These are phyloP conservation scores for Leistus spinibarbis DNA, from an alignment of 2,888 invertebrate genomes.

Conservation along the genomic window DNA sequence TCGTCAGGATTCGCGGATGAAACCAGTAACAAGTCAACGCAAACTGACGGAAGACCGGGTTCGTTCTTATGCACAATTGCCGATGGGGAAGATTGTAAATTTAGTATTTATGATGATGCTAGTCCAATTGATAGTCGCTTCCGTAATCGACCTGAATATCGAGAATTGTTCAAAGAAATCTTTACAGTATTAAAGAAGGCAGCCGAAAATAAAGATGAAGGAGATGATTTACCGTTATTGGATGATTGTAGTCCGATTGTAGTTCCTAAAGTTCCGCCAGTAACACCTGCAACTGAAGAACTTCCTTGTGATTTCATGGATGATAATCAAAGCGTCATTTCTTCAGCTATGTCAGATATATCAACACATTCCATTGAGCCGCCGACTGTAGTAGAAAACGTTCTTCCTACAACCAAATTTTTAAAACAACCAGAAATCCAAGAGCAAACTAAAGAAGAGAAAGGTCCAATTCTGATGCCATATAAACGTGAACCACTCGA, in stretches of 20 bases:
- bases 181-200: constrained; percentile 83
- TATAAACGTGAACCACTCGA: constrained; percentile 76
- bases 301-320: constrained; percentile 70
- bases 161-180: constrained; percentile 81
- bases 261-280: constrained; percentile 67
- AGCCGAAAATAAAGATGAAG: constrained; percentile 81
- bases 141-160: constrained; percentile 81
- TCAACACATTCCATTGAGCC: constrained; percentile 73
- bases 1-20: constrained; percentile 86
- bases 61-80: constrained; percentile 84
- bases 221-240: constrained; percentile 73
- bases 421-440: constrained; percentile 27
- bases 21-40: constrained; percentile 81
- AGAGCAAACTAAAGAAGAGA: constrained; percentile 25
- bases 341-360: constrained; percentile 75
- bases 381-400: constrained; percentile 63
- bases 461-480: constrained; percentile 63
- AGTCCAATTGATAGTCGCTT: constrained; percentile 82
- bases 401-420: constrained; percentile 50
- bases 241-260: constrained; percentile 64
- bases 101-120: constrained; percentile 80
- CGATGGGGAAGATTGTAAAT: constrained; percentile 84
- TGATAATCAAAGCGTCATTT: constrained; percentile 75
- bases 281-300: constrained; percentile 71
- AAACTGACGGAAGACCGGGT: constrained; percentile 80